Base-by-base conservation (phyloP, 2,888 invertebrate species). In the Diarsia mendica region DNA sequence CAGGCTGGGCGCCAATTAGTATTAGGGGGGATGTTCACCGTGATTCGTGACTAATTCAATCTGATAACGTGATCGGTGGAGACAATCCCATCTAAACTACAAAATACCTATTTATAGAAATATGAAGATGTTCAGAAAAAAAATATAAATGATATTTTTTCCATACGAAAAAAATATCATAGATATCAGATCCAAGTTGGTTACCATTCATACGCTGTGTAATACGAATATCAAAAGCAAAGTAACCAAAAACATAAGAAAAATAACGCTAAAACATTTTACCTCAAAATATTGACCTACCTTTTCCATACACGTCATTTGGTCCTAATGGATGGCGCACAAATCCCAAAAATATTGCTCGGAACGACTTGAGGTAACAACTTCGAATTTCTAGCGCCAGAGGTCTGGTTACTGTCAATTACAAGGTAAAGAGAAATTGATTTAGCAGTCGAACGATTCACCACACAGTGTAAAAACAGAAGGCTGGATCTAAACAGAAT, bases 381-480 rank as follows among this genome's bases (percentile, higher is more conserved):
- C 49, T 39, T 70, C 64, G 72, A 78, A 51, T 75, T 80, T 67
- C 71, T 51, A 75, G 39, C 78, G 65, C 58, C 65, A 79, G 67
- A 76, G 67, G 69, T 82, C 83, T 80, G 80, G 80, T 80, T 83
- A 78, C 81, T 81, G 85, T 84, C 82, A 87, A 80, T 84, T 84
- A 75, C 72, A 76, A 80, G 64, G 78, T 68, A 77, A 81, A 80
- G 72, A 73, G 51, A 85, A 84, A 86, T 87, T 80, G 77, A 85
- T 86, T 87, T 77, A 81, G 67, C 73, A 66, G 48, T 53, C 60
- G 67, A 71, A 58, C 39, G 61, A 6, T 13, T 28, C 44, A 61
- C 33, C 2, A 13, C 1, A n/a, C n/a, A 33, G 39, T 13, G 18
- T 9, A 51, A 4, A 0, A 18, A 3, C 67, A 82, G 76, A 79